Percentiles rank a stretch among this genome's conserved stretches.
phyloP scores from a whole-genome alignment of 2,113 vertebrate species.

The Corythornis vintsioides region DNA sequence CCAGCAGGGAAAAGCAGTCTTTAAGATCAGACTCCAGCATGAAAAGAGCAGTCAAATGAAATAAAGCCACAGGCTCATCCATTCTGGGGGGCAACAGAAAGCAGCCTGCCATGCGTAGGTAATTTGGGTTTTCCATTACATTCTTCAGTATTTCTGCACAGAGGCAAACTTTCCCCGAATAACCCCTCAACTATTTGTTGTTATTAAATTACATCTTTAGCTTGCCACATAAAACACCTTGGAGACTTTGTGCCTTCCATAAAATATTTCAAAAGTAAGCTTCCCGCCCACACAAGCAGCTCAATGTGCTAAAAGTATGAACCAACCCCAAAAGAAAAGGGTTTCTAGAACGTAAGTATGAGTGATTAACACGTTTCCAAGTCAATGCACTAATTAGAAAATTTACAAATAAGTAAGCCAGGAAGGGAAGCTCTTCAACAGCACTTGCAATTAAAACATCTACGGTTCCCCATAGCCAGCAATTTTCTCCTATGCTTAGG shows the following conservation, averaged over 20 bases:
- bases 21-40: background rate
- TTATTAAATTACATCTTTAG: conserved; percentile 39
- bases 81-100: background rate
- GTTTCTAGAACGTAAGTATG: background rate
- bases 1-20: background rate
- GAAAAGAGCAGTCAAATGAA: background rate
- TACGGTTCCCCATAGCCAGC: background rate
- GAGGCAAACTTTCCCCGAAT: background rate
- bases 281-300: conserved; percentile 37
- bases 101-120: background rate
- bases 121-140: background rate
- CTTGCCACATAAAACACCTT: conserved; percentile 47
- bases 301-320: background rate
- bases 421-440: background rate
- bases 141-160: background rate
- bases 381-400: background rate
- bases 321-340: background rate
- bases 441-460: background rate
- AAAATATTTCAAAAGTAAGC: background rate
- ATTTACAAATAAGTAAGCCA: background rate
- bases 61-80: background rate
- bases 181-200: conserved; percentile 23
- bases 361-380: background rate
- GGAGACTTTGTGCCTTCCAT: conserved; percentile 8
- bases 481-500: background rate